Evolutionary conservation across 2,888 invertebrate species (phyloP), one percentile per base, ranked within the genome.

Genomic region (Polydrusus cervinus): DNA sequence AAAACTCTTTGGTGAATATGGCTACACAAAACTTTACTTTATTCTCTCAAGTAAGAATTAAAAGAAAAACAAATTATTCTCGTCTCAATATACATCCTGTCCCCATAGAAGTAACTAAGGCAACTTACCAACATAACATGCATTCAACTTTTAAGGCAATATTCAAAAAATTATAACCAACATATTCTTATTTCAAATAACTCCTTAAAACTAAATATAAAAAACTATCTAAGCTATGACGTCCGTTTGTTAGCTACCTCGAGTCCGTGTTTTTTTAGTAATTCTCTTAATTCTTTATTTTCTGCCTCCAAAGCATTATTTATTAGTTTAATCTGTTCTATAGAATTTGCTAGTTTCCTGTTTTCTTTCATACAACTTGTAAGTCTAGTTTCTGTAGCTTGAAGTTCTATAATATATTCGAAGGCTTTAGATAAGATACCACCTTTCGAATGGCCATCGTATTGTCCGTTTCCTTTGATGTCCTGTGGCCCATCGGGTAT

Each of bases 381-480:
- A 85, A 92, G 91, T 88, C 93, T 93, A 81, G 92, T 92, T 85
- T 96, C 94, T 78, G 92, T 92, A 60, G 92, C 91, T 75, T 95
- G 92, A 79, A 98, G 90, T 83, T 97, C 96, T 71, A 91, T 90
- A 78, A 98, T 97, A 86, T 98, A 95, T 85, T 98, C 97, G 86
- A 97, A 98, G 0, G 98, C 97, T 87, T 97, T 98, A 7, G 97
- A 95, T 81, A 98, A 88, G 81, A 98, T 97, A 71, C 97, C 97
- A 14, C 98, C 97, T 89, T 98, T 98, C 84, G 97, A 97, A 90
- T 95, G 91, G 69, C 88, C 88, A 76, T 90, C 90, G 61, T 90
- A 90, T 60, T 90, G 88, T 65, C 90, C 92, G 30, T 92, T 90
- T 6, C 93, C 92, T 78, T 93, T 92, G 67, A 89, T 89, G 62